Conservation (phyloP, 2,113 vertebrate species). For the Dasyornis broadbenti region DNA sequence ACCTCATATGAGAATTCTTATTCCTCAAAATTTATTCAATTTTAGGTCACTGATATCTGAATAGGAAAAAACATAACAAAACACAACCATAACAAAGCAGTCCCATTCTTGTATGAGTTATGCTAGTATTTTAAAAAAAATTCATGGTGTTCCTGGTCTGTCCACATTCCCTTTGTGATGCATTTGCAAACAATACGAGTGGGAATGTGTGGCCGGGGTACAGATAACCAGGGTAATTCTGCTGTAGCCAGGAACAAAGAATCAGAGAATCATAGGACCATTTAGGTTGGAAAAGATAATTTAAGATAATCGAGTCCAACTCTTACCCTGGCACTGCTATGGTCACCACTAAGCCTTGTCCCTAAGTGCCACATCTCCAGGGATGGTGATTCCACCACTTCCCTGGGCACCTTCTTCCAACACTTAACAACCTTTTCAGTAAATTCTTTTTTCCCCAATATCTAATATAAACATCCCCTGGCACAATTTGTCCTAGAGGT, state of each 20-base stretch:
- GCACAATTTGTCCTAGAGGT: background rate
- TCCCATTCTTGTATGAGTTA: background rate
- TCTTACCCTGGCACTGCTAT: background rate
- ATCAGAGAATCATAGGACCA: background rate
- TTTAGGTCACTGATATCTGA: background rate
- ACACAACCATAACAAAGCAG: background rate
- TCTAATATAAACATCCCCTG: too few relatives aligned
- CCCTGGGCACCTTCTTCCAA: background rate
- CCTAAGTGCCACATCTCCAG: background rate
- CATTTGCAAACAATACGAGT: background rate
- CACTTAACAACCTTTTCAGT: background rate
- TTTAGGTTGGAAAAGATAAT: background rate
- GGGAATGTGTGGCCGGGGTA: background rate
- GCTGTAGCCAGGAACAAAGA: background rate
- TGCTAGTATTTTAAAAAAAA: background rate
- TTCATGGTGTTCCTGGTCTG: background rate
- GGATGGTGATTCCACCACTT: background rate
- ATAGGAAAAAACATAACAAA: background rate
- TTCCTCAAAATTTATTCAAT: background rate
- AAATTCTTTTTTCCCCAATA: background rate
- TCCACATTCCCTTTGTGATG: background rate
- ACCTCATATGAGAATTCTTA: background rate
- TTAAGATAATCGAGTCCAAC: too few relatives aligned
- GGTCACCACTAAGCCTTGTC: background rate
- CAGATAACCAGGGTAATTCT: background rate